These are phyloP conservation scores for Cynopterus brachyotis DNA, from an alignment of 2,113 vertebrate genomes.

Conservation along the genomic window DNA sequence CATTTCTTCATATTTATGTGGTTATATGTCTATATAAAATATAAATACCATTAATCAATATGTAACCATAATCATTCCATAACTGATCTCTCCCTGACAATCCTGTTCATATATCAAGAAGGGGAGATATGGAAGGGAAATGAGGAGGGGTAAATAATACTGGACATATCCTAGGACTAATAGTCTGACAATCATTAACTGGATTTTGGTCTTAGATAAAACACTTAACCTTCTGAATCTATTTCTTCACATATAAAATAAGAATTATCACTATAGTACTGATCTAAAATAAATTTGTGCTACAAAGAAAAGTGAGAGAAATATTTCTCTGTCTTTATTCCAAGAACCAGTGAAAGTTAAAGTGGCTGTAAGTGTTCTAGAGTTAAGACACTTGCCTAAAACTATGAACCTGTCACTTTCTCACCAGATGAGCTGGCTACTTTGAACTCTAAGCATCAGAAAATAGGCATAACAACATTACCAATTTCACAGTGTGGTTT, in stretches of 20 bases:
- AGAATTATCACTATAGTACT: neutral
- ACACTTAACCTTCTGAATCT: neutral
- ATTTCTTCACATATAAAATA: neutral
- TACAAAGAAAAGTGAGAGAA: neutral
- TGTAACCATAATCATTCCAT: neutral
- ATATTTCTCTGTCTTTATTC: neutral
- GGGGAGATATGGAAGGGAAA: neutral
- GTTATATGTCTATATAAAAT: neutral
- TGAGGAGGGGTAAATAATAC: neutral
- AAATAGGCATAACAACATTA: neutral
- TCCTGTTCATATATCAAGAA: neutral
- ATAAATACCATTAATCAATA: neutral
- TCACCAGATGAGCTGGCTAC: neutral
- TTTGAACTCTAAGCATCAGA: neutral
- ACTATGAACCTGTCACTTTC: neutral
- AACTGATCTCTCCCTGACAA: neutral
- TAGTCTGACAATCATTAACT: neutral
- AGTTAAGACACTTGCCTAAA: neutral
- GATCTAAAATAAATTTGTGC: neutral
- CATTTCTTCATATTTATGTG: neutral
- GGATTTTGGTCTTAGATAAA: neutral
- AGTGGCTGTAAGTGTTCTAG: neutral
- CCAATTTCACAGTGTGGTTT: neutral
- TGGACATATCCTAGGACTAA: neutral
- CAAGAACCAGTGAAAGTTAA: neutral